phyloP scores from a whole-genome alignment of 2,113 vertebrate species.

The Pelobates fuscus region DNA sequence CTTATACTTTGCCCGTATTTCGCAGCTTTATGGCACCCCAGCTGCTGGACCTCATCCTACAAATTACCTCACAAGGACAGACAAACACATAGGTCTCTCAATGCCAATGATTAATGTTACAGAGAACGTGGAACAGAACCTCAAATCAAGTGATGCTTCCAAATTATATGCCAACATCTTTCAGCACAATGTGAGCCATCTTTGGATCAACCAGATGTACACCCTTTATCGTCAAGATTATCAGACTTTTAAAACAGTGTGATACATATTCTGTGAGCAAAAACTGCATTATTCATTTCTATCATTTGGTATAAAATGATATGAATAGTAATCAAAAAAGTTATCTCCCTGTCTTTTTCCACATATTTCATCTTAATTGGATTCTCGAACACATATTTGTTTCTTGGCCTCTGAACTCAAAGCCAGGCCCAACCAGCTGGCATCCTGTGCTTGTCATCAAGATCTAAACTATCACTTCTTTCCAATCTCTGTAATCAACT shows the following conservation, averaged over 20 bases:
- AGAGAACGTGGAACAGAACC: background rate
- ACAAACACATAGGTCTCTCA: too few species aligned
- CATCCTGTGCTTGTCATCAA: slow-evolving; percentile 7
- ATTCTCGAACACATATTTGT: slow-evolving; percentile 23
- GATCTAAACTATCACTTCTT: slow-evolving; percentile 30
- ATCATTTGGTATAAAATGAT: slow-evolving; percentile 43
- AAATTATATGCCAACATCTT: background rate
- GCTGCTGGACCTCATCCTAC: too few species aligned
- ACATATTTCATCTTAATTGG: slow-evolving; percentile 42
- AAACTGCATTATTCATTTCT: slow-evolving; percentile 49
- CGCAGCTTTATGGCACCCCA: too few species aligned
- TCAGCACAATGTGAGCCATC: background rate
- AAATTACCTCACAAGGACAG: too few species aligned
- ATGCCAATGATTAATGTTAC: background rate
- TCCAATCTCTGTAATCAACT: background rate
- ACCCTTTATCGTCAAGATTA: slow-evolving; percentile 19
- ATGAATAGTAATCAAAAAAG: slow-evolving; percentile 41
- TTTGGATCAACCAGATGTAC: slow-evolving; percentile 10
- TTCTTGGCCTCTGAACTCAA: slow-evolving; percentile 44
- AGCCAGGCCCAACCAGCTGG: slow-evolving; percentile 31
- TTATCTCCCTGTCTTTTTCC: background rate
- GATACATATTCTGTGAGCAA: slow-evolving; percentile 12
- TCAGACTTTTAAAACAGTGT: slow-evolving; percentile 12
- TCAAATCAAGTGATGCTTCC: slow-evolving; percentile 1
- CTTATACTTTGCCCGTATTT: too few species aligned